Base-by-base conservation (phyloP, 2,797 vertebrate species). In the Melanotaenia parkinsoni region DNA sequence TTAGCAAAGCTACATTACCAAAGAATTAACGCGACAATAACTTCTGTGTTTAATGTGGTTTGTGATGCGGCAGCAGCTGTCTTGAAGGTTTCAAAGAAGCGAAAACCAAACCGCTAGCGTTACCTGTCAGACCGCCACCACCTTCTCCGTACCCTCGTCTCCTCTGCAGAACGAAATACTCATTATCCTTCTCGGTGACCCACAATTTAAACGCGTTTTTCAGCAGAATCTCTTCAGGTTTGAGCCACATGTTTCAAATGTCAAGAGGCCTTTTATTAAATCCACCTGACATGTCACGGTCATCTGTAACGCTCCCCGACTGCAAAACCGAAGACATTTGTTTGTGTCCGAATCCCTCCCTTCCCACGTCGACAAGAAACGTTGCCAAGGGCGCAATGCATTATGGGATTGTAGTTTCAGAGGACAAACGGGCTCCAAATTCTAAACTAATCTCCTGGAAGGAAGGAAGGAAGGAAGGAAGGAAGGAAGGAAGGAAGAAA, bases 151-250 rank as follows among this genome's bases (percentile, higher is more conserved):
- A 96, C 43, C 98, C 98, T 18, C 97, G 94, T 88, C 97, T 95
- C 90, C 97, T 87, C 74, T 98, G 98, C 93, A 98, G 92, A 26
- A 98, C 94, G 93, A 98, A 98, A 88, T 97, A 99, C 72, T 96
- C 95, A 81, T 98, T 97, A 92, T 95, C 95, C 81, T 94, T 95
- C 91, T 98, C 97, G 82, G 95, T 97, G 81, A 97, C 93, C 97
- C 97, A 99, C 72, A 99, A 90, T 93, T 97, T 97, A 54, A 98
- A 95, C 9, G 96, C 98, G 91, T 97, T 99, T 92, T 99, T 98
- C 85, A 99, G 94, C 89, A 99, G 93, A 78, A 98, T 96, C 87
- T 98, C 97, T 70, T 99, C 97, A 0, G 98, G 97, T 92, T 96
- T 97, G 81, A 98, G 95, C 98, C 98, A 99, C 97, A 99, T 99